These are phyloP conservation scores for Oligia strigilis DNA, from an alignment of 2,888 invertebrate genomes.

Conservation along the genomic window DNA sequence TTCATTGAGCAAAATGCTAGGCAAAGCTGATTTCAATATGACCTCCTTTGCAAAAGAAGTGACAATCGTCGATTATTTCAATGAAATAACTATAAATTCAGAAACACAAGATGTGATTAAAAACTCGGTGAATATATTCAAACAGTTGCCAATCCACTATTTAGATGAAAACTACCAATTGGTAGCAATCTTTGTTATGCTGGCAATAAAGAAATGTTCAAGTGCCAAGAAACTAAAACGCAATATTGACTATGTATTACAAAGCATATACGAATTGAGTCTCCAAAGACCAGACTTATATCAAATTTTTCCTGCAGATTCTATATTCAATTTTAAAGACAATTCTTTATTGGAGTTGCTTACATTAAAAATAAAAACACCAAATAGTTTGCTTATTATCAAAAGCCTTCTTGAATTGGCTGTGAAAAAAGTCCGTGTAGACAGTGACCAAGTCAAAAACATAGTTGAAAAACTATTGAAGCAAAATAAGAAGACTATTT, in stretches of 20 bases:
- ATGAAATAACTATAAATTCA: slow-evolving; percentile 66
- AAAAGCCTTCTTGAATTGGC: slow-evolving; percentile 82
- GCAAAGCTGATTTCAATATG: slow-evolving; percentile 79
- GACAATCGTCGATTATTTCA: slow-evolving; percentile 74
- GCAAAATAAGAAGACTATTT: slow-evolving; percentile 72
- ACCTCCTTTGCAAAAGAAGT: slow-evolving; percentile 73
- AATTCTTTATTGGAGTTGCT: slow-evolving; percentile 77
- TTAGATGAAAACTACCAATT: slow-evolving; percentile 86
- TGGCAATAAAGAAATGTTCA: slow-evolving; percentile 82
- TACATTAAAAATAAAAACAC: slow-evolving; percentile 81
- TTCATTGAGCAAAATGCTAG: slow-evolving; percentile 77
- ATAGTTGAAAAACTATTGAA: slow-evolving; percentile 80
- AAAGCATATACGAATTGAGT: slow-evolving; percentile 83
- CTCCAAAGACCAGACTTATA: slow-evolving; percentile 84
- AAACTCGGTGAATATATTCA: slow-evolving; percentile 78
- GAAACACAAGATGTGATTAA: slow-evolving; percentile 72
- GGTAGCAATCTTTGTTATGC: slow-evolving; percentile 79
- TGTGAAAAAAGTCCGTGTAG: slow-evolving; percentile 83
- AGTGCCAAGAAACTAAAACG: slow-evolving; percentile 79
- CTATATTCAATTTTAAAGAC: slow-evolving; percentile 82
- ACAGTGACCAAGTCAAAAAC: slow-evolving; percentile 82
- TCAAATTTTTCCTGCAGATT: slow-evolving; percentile 81
- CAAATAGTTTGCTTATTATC: slow-evolving; percentile 78
- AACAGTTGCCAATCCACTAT: slow-evolving; percentile 79
- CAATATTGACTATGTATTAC: slow-evolving; percentile 78